Base-by-base conservation (phyloP, 2,888 invertebrate species). In the Cerceris rybyensis region DNA sequence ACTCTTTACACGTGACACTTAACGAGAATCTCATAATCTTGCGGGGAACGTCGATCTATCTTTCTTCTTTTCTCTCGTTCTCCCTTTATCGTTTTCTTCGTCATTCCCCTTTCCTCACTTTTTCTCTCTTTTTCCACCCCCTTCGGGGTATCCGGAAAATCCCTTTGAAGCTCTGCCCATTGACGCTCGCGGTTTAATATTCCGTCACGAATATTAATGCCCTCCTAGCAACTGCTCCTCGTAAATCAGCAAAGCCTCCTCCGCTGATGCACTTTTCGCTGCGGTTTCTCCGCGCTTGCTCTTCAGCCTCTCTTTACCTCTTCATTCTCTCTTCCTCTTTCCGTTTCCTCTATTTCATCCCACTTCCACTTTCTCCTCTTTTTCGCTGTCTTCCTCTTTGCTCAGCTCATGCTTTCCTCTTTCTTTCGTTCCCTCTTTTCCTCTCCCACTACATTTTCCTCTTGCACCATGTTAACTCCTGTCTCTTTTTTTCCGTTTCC, bases 11-110 rank as follows among this genome's bases (percentile, higher is more conserved):
- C 81, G 85, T 82, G 85, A 88, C 87, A 86, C 86, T 88, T 86
- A 88, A 88, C 84, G 87, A 84, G 86, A 88, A 90, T 90, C 90
- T 90, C 88, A 89, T 90, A 90, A 90, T 90, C 88, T 87, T 85
- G 75, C 77, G 75, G 75, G 28, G 81, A 69, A 78, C 79, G 73
- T 74, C 74, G 68, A 73, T 80, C 70, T 60, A 59, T 70, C 70
- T 61, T 67, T 46, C 57, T 70, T 57, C 13, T 68, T 55, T 55
- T 16, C n/a, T 42, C 39, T 65, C 54, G 52, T 55, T 39, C 42
- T 28, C 70, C 11, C 52, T 68, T 46, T 54, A 17, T 43, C 63
- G 13, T 13, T 43, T 28, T 6, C 54, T 14, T 64, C 11, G 28
- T 13, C 60, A 16, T 52, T 50, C 52, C 39, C 39, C 59, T 17